These are phyloP conservation scores for Montipora cactus DNA, from an alignment of 64 coral and sea anemone species.

Conservation along the genomic window DNA sequence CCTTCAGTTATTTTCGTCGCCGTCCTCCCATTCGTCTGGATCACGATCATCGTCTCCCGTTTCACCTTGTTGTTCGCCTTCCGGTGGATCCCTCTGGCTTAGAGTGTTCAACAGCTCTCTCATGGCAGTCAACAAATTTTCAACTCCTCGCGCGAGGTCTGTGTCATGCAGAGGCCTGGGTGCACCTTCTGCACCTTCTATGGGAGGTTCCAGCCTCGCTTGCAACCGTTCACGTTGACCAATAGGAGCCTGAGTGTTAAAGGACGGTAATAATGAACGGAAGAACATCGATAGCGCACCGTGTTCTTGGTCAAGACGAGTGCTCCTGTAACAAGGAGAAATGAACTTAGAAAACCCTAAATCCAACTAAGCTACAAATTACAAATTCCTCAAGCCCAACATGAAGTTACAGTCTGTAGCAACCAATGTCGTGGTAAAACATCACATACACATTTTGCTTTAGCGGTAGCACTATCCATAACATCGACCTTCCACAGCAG, in stretches of 20 bases:
- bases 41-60: constrained; percentile 58
- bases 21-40: constrained; percentile 73
- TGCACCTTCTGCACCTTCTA: constrained; percentile 81
- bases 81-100: constrained; percentile 78
- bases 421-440: too few species aligned
- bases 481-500: too few species aligned
- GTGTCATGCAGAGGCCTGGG: constrained; percentile 82
- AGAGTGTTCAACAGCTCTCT: constrained; percentile 93
- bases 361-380: too few species aligned
- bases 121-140: constrained; percentile 94
- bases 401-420: too few species aligned
- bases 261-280: constrained; percentile 85
- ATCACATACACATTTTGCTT: too few species aligned
- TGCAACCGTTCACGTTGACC: constrained; percentile 49
- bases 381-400: too few species aligned
- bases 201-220: constrained; percentile 61
- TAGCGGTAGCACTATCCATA: too few species aligned
- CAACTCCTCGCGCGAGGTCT: constrained; percentile 90
- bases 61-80: constrained; percentile 64
- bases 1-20: not conserved
- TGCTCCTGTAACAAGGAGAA: not conserved
- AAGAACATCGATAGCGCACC: constrained; percentile 85
- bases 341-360: not conserved
- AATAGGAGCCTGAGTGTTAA: constrained; percentile 69
- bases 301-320: constrained; percentile 8